Evolutionary conservation across 2,888 invertebrate species (phyloP), one percentile per base, ranked within the genome.

Genomic region (Plemyria rubiginata): DNA sequence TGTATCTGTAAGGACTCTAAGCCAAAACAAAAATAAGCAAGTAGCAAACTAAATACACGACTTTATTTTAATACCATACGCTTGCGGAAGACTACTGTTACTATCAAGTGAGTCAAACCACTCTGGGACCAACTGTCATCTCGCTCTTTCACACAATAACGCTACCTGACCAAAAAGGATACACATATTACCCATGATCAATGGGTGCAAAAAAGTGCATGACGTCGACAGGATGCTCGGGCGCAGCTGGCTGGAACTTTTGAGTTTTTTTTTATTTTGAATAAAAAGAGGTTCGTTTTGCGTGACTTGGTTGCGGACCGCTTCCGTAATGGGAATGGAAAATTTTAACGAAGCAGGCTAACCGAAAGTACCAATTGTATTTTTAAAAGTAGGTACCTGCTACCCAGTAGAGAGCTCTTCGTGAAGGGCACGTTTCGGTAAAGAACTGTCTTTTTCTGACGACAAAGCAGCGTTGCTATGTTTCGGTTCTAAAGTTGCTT

Each of bases 211-310:
- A 86, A 86, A 89, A 82, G 85, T 87, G 82, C 81, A 80, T 88
- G 86, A 88, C 86, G 87, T 86, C 80, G 86, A 88, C 91, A 91
- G 92, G 91, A 92, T 91, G 90, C 90, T 78, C 88, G 77, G 76
- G 86, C 90, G 92, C 92, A 92, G 91, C 91, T 92, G 92, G 89
- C 81, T 89, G 88, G 87, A 86, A 88, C 87, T 82, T 87, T 89
- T 82, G 82, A 84, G 74, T 87, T 85, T 85, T 87, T 74, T 80
- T 82, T 79, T 78, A 76, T 80, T 83, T 70, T 72, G 67, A 66
- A 82, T 79, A 88, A 86, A 88, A 90, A 90, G 86, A 86, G 80
- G 84, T 85, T 85, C 82, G 88, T 87, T 91, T 90, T 87, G 90
- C 88, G 87, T 85, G 85, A 85, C 82, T 90, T 87, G 81, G 77